Evolutionary conservation across 2,888 invertebrate species (phyloP).

Genomic region (Caenorhabditis wallacei): DNA sequence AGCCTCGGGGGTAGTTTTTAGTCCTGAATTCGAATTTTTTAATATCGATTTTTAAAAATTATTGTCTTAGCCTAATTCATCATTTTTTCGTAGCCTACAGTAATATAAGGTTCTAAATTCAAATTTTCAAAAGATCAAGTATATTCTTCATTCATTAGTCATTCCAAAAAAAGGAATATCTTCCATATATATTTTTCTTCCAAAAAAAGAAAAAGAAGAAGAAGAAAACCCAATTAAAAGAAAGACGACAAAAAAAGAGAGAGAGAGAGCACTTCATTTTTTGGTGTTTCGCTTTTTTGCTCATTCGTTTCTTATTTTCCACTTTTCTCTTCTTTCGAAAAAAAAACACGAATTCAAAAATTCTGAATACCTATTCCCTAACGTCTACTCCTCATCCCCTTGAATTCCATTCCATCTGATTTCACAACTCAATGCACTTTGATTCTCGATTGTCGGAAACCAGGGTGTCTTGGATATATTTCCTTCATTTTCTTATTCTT

Average conservation of each 20-base stretch:
- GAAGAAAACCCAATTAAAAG: slow-evolving; percentile 41
- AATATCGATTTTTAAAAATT: no score
- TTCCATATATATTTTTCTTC: background rate
- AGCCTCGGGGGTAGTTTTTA: no score
- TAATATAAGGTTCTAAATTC: no score
- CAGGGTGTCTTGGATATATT: background rate
- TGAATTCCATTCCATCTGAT: no score
- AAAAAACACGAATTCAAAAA: background rate
- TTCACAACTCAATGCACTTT: slow-evolving; percentile 28
- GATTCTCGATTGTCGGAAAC: slow-evolving; percentile 19
- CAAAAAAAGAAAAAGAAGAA: background rate
- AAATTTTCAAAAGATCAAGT: no score
- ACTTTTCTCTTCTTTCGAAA: background rate
- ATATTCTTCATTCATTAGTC: background rate
- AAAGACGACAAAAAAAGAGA: background rate
- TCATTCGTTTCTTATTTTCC: background rate
- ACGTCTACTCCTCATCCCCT: no score
- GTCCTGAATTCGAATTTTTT: no score
- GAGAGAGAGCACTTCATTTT: slow-evolving; percentile 12
- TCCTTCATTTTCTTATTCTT: background rate
- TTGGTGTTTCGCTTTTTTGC: slow-evolving; percentile 16
- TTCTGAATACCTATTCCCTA: background rate
- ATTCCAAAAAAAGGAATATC: slow-evolving; percentile 16
- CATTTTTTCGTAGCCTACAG: no score
- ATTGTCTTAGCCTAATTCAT: no score